Base-by-base conservation (phyloP, 2,888 invertebrate genomes). In the Yponomeuta plumbellus region DNA sequence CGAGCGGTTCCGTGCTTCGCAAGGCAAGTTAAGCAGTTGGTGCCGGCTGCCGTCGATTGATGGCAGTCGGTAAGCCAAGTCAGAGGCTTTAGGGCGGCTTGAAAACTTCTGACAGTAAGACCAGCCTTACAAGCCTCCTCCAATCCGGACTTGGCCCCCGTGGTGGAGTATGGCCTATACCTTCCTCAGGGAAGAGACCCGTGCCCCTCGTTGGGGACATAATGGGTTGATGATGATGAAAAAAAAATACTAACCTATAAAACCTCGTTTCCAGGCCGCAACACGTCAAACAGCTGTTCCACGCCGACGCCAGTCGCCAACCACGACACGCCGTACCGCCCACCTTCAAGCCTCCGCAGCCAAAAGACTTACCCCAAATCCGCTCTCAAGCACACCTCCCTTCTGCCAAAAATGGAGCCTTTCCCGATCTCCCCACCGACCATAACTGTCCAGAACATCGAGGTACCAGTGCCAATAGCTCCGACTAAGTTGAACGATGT, bases 271-370 rank as follows among this genome's bases (percentile, higher is more conserved):
- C 11, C 84, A 92, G 92, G 92, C 69, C 86, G 89, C 72, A 92
- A 92, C 80, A 91, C 91, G 70, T 91, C 90, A 65, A 91, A 87
- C 78, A 77, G 77, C 0, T 85, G 88, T 71, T 81, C 86, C 17
- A 88, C 91, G 0, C 89, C 90, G 2, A 83, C 86, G 0, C 91
- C 91, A 57, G 85, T 85, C 34, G 88, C 88, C 64, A 90, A 82
- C 71, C 89, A 89, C 81, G 87, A 91, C 83, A 90, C 91, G 0
- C 79, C 85, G n/a, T 90, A 91, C 78, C 89, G 92, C 68, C 92
- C 91, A 61, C 92, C 91, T 44, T 90, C 90, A 57, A 89, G 86
- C 69, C 78, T 85, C 0, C 83, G 90, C 57, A 89, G 84, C 78
- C 88, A 86, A 76, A 91, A 91, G 71, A 90, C 91, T 21, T 89